Conservation (phyloP, 2,888 invertebrate genomes). For the Plusia festucae region DNA sequence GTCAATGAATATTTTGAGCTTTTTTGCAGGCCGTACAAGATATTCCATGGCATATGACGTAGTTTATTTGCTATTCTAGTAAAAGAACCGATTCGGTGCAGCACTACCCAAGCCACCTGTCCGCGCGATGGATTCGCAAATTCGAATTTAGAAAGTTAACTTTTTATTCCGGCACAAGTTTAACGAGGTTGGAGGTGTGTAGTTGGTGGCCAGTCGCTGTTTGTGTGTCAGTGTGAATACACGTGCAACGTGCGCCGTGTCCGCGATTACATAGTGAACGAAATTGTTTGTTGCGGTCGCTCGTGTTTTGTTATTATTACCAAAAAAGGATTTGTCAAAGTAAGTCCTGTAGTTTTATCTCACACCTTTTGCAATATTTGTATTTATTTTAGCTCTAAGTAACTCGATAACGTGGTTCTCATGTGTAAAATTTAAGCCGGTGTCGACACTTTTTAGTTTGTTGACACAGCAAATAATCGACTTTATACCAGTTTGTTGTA, state of each 20-base stretch:
- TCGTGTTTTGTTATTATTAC: conserved; percentile 51
- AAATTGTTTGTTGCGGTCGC: conserved; percentile 40
- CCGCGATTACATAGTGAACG: conserved; percentile 47
- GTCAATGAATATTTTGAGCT: neutral
- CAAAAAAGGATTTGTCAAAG: conserved; percentile 53
- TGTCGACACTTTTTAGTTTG: conserved; percentile 51
- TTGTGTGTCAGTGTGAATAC: conserved; percentile 73
- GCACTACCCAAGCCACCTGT: conserved; percentile 60
- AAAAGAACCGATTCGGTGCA: conserved; percentile 27
- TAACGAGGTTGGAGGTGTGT: conserved; percentile 73
- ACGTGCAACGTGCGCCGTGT: conserved; percentile 63
- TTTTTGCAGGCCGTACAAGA: neutral
- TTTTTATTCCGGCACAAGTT: conserved; percentile 79
- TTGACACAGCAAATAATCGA: conserved; percentile 54
- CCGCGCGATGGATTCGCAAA: conserved; percentile 73
- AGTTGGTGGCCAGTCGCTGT: conserved; percentile 74
- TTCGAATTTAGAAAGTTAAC: conserved; percentile 86
- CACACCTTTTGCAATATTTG: neutral
- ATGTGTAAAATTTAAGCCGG: conserved; percentile 43
- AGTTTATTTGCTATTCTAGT: neutral
- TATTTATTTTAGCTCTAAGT: conserved; percentile 33
- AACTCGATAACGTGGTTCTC: conserved; percentile 31
- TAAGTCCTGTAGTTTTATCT: conserved; percentile 42
- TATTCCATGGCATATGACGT: neutral
- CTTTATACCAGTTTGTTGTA: conserved; percentile 24